Conservation (phyloP, 2,113 vertebrate genomes). For the Porphyrio hochstetteri region DNA sequence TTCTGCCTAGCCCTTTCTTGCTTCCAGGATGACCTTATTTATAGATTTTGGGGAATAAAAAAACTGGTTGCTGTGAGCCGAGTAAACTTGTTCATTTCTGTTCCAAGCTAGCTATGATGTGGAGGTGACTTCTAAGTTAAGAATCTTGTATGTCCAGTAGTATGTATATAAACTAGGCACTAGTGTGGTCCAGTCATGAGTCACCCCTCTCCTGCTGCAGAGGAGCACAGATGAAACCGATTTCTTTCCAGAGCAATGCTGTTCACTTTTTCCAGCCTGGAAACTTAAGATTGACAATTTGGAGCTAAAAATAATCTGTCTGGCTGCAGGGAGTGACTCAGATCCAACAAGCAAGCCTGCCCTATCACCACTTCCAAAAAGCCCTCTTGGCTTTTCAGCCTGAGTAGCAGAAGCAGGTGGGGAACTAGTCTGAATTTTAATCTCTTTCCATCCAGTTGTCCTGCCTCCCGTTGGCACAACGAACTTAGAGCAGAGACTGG, state of each 20-base stretch:
- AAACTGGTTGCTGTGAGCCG: background rate
- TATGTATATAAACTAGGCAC: background rate
- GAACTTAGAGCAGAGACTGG: too few relatives aligned
- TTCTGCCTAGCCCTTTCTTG: background rate
- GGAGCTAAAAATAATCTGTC: conserved; percentile 80
- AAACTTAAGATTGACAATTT: conserved; percentile 58
- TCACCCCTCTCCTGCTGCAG: background rate
- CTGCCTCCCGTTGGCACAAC: background rate
- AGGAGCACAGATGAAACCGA: background rate
- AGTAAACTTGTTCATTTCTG: background rate
- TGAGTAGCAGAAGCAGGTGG: conserved; percentile 75
- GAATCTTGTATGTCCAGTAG: background rate
- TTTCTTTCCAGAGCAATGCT: conserved; percentile 29
- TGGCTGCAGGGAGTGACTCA: conserved; percentile 65
- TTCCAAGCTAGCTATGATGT: background rate
- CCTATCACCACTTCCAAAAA: conserved; percentile 34
- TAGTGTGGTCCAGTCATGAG: background rate
- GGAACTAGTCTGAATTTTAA: conserved; percentile 34
- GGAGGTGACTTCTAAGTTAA: background rate
- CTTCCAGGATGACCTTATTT: background rate
- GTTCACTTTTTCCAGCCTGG: conserved; percentile 73
- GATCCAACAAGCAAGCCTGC: conserved; percentile 46
- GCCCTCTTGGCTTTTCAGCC: background rate
- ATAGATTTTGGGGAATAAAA: background rate
- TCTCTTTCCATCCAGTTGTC: conserved; percentile 5